Conservation (phyloP, 2,888 invertebrate species). For the Stenurella melanura region DNA sequence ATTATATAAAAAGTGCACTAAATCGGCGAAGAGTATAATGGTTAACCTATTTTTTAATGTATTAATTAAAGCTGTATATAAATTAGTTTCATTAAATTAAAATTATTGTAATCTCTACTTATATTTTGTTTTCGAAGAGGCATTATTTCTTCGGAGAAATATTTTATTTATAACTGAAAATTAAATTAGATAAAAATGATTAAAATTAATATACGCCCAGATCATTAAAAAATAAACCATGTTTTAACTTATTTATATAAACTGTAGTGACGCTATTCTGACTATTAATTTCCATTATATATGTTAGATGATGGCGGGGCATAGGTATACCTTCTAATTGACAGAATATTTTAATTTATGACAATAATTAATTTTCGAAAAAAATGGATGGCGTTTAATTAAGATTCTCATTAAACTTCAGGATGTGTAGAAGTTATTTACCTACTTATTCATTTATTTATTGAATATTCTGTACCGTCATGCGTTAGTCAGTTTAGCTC, state of each 20-base stretch:
- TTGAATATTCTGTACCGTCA: too few species aligned
- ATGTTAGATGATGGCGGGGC: not conserved
- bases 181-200: not conserved
- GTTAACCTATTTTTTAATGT: too few species aligned
- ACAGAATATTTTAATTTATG: not conserved
- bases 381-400: not conserved
- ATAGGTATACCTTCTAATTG: not conserved
- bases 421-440: too few species aligned
- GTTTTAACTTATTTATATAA: not conserved
- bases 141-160: not conserved
- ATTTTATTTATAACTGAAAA: not conserved
- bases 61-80: too few species aligned
- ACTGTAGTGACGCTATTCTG: not conserved
- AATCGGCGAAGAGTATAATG: too few species aligned
- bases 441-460: too few species aligned
- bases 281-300: not conserved
- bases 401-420: too few species aligned
- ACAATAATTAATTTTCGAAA: not conserved
- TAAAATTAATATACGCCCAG: not conserved
- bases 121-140: not conserved
- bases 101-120: too few species aligned
- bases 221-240: not conserved
- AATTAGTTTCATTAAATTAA: too few species aligned
- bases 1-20: too few species aligned
- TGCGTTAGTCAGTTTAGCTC: too few species aligned